Evolutionary conservation across 2,888 invertebrate species (phyloP).

Genomic region (Nebria brevicollis): DNA sequence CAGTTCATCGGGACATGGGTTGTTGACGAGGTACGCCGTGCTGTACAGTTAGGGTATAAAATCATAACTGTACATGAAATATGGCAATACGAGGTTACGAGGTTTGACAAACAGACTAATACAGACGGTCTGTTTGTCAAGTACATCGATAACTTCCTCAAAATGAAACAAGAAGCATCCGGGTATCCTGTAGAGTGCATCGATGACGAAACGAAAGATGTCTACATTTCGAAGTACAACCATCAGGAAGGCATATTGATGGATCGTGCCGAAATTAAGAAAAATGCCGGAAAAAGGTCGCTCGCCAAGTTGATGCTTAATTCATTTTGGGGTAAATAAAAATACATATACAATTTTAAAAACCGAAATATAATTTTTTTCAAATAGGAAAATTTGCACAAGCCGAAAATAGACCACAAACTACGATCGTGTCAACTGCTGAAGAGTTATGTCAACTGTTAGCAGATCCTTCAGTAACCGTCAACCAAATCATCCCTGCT

Average conservation of each 20-base stretch:
- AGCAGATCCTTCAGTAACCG: conserved; percentile 47
- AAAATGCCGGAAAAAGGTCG: conserved; percentile 21
- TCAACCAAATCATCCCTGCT: conserved; percentile 48
- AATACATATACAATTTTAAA: too few relatives aligned
- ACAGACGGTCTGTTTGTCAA: too few relatives aligned
- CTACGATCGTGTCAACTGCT: conserved; percentile 36
- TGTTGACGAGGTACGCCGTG: too few relatives aligned
- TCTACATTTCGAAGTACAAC: conserved; percentile 46
- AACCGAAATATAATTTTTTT: conserved; percentile 12
- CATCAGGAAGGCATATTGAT: conserved; percentile 4
- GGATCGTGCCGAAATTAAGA: not conserved
- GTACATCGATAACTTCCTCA: too few relatives aligned
- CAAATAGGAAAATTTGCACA: conserved; percentile 3
- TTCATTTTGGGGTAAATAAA: conserved; percentile 50
- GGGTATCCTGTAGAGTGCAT: conserved; percentile 27
- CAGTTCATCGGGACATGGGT: too few relatives aligned
- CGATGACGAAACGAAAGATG: conserved; percentile 31
- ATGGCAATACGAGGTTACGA: not conserved
- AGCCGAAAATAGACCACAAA: conserved; percentile 44
- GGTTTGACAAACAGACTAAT: not conserved
- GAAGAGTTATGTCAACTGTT: conserved; percentile 48
- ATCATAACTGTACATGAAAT: conserved; percentile 10
- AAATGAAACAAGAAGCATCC: too few relatives aligned
- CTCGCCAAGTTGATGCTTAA: conserved; percentile 49
- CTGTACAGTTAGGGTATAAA: not conserved